phyloP scores from a whole-genome alignment of 1,140 invertebrate genomes.

The Tetranychus urticae region DNA sequence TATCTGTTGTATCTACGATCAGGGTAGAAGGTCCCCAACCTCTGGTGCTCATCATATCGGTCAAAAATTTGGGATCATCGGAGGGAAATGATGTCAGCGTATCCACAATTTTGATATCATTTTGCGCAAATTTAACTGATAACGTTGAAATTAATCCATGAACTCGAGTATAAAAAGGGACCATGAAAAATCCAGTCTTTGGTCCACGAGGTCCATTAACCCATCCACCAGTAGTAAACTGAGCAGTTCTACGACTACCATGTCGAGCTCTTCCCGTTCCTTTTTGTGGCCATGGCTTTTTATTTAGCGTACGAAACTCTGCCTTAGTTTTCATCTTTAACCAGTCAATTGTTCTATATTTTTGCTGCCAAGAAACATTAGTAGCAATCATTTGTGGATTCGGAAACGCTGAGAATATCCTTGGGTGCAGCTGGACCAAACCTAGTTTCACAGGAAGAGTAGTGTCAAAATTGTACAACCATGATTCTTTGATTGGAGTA shows the following conservation, averaged over 20 bases:
- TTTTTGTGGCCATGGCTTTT: conserved; percentile 91
- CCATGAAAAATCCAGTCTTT: conserved; percentile 72
- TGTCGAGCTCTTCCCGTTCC: conserved; percentile 63
- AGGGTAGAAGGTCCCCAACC: conserved; percentile 89
- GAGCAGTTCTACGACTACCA: conserved; percentile 64
- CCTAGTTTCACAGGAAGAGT: conserved; percentile 52
- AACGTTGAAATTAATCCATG: conserved; percentile 53
- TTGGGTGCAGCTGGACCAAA: conserved; percentile 62
- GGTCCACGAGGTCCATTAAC: conserved; percentile 69
- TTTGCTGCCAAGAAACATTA: conserved; percentile 68
- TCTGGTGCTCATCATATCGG: conserved; percentile 50
- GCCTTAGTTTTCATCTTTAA: conserved; percentile 39
- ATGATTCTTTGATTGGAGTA: conserved; percentile 41
- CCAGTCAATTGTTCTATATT: conserved; percentile 46
- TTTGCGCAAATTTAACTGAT: conserved; percentile 72
- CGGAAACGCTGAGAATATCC: conserved; percentile 53
- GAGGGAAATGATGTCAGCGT: conserved; percentile 52
- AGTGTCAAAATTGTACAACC: conserved; percentile 70
- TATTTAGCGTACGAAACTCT: conserved; percentile 61
- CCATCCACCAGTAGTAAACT: conserved; percentile 52
- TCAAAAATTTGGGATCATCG: conserved; percentile 43
- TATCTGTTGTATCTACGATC: conserved; percentile 62
- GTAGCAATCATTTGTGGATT: conserved; percentile 53
- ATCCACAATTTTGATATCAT: conserved; percentile 77
- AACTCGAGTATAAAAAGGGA: conserved; percentile 46